Base-by-base conservation (phyloP, 2,113 vertebrate species). In the Egretta garzetta region DNA sequence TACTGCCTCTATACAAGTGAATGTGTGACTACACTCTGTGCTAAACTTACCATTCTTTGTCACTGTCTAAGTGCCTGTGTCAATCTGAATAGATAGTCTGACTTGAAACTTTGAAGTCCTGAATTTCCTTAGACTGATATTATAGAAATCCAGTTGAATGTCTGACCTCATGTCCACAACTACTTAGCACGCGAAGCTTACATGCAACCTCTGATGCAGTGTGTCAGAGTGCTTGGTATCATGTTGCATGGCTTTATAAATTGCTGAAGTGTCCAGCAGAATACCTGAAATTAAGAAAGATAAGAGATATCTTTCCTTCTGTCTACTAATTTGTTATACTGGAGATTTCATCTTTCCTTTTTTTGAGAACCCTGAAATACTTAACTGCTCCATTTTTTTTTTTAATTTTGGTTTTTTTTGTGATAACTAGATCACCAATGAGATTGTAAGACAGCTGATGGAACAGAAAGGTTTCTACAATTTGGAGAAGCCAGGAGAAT, bases 361-460 rank as follows among this genome's bases (percentile, higher is more conserved):
- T 37, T 67, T 43, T 52, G 49, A 64, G 64, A 86, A 28, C 4
- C 3, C 60, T 45, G 21, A 76, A 62, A 64, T 23, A 60, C 13
- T 21, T n/a, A 45, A 53, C 33, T 77, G 8, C 13, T 67, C 9
- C 0, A 0, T 92, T 80, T 21, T 1, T 32, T 39, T 45, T 53
- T 45, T 33, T 52, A n/a, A 10, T 22, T 24, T 75, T 21, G 73
- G 20, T 26, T 75, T 22, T 77, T 64, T 82, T 14, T 1, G 1
- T 1, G 2, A 32, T 90, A 37, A 88, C 59, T 93, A 99, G 99
- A 98, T 99, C 95, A 99, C 98, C 80, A 99, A 99, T 93, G 99
- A 99, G 95, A 98, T 99, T 43, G 99, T 99, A 76, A 98, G 99
- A 64, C 98, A 99, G 94, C 94, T 99, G 96, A 99, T 99, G 99